phyloP scores from a whole-genome alignment of 2,888 invertebrate genomes.

The Agrochola lota region DNA sequence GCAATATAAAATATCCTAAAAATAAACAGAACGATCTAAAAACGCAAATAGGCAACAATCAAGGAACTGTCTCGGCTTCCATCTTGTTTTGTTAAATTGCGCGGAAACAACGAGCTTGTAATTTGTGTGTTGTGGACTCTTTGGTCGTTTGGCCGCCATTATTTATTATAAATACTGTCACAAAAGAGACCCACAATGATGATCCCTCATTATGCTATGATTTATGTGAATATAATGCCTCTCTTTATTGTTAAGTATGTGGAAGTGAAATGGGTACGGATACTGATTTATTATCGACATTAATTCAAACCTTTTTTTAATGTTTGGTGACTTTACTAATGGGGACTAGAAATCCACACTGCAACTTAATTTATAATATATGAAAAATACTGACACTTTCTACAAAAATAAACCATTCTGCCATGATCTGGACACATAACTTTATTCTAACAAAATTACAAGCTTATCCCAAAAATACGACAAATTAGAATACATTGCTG shows the following conservation, averaged over 20 bases:
- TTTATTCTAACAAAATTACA: neutral
- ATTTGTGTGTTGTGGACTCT: slow-evolving; percentile 69
- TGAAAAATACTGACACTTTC: neutral
- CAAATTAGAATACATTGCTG: slow-evolving; percentile 33
- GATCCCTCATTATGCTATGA: slow-evolving; percentile 59
- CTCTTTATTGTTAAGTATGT: slow-evolving; percentile 26
- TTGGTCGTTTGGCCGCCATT: slow-evolving; percentile 56
- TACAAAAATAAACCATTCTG: neutral
- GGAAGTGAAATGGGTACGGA: slow-evolving; percentile 28
- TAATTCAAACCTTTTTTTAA: neutral
- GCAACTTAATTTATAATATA: neutral
- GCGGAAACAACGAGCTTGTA: slow-evolving; percentile 77
- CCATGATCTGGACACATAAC: neutral
- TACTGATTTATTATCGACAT: slow-evolving; percentile 12
- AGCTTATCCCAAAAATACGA: slow-evolving; percentile 25
- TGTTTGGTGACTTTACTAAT: neutral
- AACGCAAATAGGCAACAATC: slow-evolving; percentile 35
- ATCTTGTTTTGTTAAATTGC: slow-evolving; percentile 72
- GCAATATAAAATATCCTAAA: neutral
- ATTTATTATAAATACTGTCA: slow-evolving; percentile 57
- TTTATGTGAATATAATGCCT: slow-evolving; percentile 54
- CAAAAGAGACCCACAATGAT: slow-evolving; percentile 47
- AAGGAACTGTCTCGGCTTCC: slow-evolving; percentile 45
- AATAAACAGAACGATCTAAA: slow-evolving; percentile 32
- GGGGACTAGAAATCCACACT: neutral